These are phyloP conservation scores for Calonectris borealis DNA, from an alignment of 2,113 vertebrate genomes.

Conservation along the genomic window DNA sequence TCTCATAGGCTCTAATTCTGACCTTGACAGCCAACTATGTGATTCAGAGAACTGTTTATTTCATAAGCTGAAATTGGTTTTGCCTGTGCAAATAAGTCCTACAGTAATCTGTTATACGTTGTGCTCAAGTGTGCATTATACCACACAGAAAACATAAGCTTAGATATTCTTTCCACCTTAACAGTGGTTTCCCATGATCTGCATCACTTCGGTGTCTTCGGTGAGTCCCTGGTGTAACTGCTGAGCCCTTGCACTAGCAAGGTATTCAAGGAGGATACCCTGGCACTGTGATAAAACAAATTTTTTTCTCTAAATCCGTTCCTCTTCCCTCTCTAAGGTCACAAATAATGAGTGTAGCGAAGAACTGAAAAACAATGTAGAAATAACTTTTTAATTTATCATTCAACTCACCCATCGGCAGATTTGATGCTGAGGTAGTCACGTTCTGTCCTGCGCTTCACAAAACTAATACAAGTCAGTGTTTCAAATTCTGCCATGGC, in stretches of 20 bases:
- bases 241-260: background rate
- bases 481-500: constrained; percentile 66
- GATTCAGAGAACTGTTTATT: background rate
- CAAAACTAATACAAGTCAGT: constrained; percentile 62
- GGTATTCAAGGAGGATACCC: background rate
- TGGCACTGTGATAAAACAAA: background rate
- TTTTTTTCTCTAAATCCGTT: background rate
- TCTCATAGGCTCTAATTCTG: background rate
- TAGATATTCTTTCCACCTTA: background rate
- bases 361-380: background rate
- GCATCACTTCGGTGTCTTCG: background rate
- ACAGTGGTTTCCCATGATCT: background rate
- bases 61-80: background rate
- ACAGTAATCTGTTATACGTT: background rate
- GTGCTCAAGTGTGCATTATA: background rate
- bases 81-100: background rate
- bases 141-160: background rate
- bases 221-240: background rate
- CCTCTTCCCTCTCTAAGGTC: background rate
- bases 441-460: constrained; percentile 27
- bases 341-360: background rate
- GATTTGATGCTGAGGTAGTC: constrained; percentile 56
- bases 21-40: background rate
- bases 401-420: constrained; percentile 42
- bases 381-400: background rate